Conservation (phyloP, 2,888 invertebrate genomes). For the Acanthosepion pharaonis region DNA sequence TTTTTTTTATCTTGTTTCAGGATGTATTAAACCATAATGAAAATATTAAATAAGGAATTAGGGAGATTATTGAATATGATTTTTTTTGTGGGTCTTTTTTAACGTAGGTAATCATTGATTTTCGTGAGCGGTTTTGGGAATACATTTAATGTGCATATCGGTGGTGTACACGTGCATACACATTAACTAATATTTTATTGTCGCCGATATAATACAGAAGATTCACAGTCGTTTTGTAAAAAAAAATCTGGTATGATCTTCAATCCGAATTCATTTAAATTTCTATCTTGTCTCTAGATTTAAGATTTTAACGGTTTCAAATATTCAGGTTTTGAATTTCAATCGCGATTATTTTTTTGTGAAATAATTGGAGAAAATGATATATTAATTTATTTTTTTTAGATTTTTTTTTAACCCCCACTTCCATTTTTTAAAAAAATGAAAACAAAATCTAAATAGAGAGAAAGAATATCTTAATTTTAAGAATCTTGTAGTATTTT, state of each 20-base stretch:
- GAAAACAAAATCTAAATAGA: no score
- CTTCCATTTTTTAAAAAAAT: no score
- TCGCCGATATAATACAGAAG: background rate
- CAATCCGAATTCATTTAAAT: background rate
- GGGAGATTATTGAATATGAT: constrained; percentile 5
- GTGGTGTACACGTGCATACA: background rate
- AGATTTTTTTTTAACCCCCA: no score
- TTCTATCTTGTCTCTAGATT: background rate
- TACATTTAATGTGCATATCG: background rate
- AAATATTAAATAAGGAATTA: constrained; percentile 1
- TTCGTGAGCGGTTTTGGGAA: background rate
- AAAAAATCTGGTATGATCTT: background rate
- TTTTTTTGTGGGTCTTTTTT: background rate
- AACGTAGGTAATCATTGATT: background rate
- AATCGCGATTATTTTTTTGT: background rate
- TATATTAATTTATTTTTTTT: background rate
- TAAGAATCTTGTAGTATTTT: no score
- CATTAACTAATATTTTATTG: background rate
- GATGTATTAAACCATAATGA: constrained; percentile 18
- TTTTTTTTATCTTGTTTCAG: background rate
- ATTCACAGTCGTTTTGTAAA: background rate
- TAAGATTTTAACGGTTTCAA: background rate
- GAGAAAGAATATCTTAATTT: no score
- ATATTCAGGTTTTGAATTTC: background rate
- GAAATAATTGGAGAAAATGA: background rate